phyloP scores from a whole-genome alignment of 2,888 invertebrate species.

The Conomelus anceps region DNA sequence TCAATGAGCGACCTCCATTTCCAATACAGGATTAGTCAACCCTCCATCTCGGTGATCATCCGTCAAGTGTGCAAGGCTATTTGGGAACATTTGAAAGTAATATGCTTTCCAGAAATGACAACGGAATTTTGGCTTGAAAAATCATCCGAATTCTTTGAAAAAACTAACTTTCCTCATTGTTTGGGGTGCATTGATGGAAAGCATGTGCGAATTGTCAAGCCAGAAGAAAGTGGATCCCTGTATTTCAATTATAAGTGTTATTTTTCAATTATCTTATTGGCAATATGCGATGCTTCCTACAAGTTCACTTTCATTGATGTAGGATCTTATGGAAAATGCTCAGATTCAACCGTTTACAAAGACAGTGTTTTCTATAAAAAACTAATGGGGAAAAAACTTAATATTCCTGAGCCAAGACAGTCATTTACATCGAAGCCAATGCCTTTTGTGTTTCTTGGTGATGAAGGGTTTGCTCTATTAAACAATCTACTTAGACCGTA shows the following conservation, averaged over 20 bases:
- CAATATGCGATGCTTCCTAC: not conserved
- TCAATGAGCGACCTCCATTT: too few species aligned
- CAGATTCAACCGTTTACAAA: not conserved
- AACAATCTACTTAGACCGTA: slow-evolving; percentile 32
- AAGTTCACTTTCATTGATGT: slow-evolving; percentile 4
- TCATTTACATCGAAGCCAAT: not conserved
- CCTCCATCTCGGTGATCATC: too few species aligned
- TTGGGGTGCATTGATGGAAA: not conserved
- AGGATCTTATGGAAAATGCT: slow-evolving; percentile 1
- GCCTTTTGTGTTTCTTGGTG: too few species aligned
- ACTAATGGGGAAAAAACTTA: not conserved
- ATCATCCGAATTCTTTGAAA: not conserved
- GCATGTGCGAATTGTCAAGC: not conserved
- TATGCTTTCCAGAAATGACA: too few species aligned
- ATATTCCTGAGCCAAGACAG: not conserved
- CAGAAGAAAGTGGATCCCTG: not conserved
- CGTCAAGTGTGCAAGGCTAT: too few species aligned
- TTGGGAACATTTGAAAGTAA: too few species aligned
- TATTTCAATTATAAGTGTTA: not conserved
- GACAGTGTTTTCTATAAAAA: not conserved
- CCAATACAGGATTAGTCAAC: too few species aligned
- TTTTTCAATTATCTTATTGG: not conserved
- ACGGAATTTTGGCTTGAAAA: too few species aligned
- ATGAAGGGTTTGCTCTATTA: slow-evolving; percentile 34
- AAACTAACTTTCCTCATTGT: not conserved